These are phyloP conservation scores for Eupithecia abbreviata DNA, from an alignment of 2,888 invertebrate genomes.

Conservation along the genomic window DNA sequence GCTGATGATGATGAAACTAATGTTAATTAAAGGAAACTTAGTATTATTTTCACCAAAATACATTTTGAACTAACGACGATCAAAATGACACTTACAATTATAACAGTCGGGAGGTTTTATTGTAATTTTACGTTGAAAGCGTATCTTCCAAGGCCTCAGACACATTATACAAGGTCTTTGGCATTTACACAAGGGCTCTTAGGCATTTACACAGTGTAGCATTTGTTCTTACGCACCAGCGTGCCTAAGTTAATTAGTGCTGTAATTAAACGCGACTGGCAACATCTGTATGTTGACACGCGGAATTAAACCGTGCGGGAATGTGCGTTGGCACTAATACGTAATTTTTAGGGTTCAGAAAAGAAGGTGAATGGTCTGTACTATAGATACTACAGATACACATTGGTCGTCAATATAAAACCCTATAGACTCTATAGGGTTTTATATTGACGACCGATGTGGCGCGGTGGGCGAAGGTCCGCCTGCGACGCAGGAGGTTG, in stretches of 20 bases:
- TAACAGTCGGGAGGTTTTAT: neutral
- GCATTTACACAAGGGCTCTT: neutral
- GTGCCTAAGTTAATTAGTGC: constrained; percentile 42
- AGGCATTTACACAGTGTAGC: constrained; percentile 6
- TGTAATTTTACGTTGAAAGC: neutral
- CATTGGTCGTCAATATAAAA: too few relatives aligned
- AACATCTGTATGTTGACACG: constrained; percentile 48
- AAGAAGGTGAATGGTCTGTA: neutral
- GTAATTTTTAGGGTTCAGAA: neutral
- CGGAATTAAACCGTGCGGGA: constrained; percentile 39
- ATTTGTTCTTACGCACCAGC: constrained; percentile 38
- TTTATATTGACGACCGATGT: too few relatives aligned
- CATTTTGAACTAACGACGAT: neutral
- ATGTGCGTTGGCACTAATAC: constrained; percentile 19
- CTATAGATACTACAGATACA: too few relatives aligned
- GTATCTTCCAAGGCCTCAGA: neutral
- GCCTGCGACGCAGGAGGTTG: too few relatives aligned
- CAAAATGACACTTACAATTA: neutral
- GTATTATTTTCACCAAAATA: neutral
- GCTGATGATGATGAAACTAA: too few relatives aligned
- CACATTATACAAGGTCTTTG: neutral
- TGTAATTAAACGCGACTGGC: constrained; percentile 48
- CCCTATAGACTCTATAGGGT: too few relatives aligned
- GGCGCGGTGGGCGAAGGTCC: too few relatives aligned
- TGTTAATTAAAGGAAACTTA: neutral